Evolutionary conservation across 2,113 vertebrate species (phyloP), one percentile per base, ranked within the genome.

Genomic region (Haemorhous mexicanus): DNA sequence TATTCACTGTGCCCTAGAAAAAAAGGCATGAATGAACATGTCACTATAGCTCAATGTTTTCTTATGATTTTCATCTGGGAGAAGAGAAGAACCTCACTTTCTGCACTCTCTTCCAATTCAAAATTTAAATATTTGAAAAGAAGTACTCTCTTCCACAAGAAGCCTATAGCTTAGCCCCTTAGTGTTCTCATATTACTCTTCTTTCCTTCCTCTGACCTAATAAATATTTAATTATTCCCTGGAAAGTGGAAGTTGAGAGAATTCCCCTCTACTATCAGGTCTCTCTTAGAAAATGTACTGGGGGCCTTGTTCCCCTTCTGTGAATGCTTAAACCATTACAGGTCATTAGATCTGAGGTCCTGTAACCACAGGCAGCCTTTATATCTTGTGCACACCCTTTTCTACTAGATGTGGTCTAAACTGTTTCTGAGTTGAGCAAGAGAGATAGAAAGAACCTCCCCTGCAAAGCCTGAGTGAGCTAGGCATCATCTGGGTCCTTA

Each of bases 71-170:
- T 88, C 76, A 67, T 59, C 50, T 74, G 76, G 35, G 59, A 92
- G 53, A 93, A 82, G 15, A 62, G 32, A 35, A 64, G 5, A 67
- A 52, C 63, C 86, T 90, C 35, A 63, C 39, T 86, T 94, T 55
- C 50, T 83, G 16, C 43, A 63, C 44, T 76, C 49, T 41, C 27
- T n/a, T 88, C 35, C 39, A 77, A 63, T 74, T 88, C 19, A 39
- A 84, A 73, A 84, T 70, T 53, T 89, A 86, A 93, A 81, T 93
- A 92, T 90, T 94, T 95, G 64, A 94, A 80, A 86, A 80, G 4
- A 66, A 78, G 27, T 67, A 33, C 35, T 90, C 24, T 85, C 6
- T 68, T 80, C 16, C 63, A 76, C 20, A 46, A 61, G 53, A 80
- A 88, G 43, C 30, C 39, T 55, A 44, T 53, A 58, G 43, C 56